These are phyloP conservation scores for Andricus grossulariae DNA, from an alignment of 1,140 invertebrate species.

Conservation along the genomic window DNA sequence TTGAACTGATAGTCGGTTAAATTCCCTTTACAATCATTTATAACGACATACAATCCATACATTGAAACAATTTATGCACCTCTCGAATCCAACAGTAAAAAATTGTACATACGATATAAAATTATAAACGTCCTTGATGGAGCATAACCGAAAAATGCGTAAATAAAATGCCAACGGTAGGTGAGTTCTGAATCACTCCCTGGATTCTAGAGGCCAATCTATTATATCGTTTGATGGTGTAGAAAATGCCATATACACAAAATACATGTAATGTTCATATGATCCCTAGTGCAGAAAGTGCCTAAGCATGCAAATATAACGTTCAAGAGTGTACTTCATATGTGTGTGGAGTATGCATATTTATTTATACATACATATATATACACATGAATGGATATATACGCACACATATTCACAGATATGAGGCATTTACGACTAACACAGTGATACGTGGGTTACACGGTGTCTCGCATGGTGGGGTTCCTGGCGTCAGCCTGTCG, in stretches of 20 bases:
- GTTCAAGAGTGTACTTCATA: neutral
- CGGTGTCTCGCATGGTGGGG: slow-evolving; percentile 63
- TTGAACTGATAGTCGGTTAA: no score
- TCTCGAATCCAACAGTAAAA: no score
- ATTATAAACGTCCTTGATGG: neutral
- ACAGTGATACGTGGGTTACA: slow-evolving; percentile 18
- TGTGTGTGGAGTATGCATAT: slow-evolving; percentile 20
- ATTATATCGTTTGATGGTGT: neutral
- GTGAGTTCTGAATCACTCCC: slow-evolving; percentile 27
- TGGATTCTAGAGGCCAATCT: slow-evolving; percentile 15
- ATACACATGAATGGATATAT: no score
- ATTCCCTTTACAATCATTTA: no score
- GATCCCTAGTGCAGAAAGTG: slow-evolving; percentile 24
- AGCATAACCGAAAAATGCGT: neutral
- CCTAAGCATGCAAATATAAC: slow-evolving; percentile 27
- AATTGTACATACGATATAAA: no score
- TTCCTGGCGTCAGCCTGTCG: slow-evolving; percentile 70
- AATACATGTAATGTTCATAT: slow-evolving; percentile 4
- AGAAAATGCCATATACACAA: neutral
- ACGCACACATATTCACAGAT: neutral
- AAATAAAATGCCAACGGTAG: slow-evolving; percentile 2
- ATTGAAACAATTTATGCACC: no score
- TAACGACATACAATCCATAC: no score
- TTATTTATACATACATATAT: slow-evolving; percentile 31
- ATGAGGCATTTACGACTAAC: neutral